phyloP scores from a whole-genome alignment of 2,888 invertebrate genomes.

The Chouioia cunea region DNA sequence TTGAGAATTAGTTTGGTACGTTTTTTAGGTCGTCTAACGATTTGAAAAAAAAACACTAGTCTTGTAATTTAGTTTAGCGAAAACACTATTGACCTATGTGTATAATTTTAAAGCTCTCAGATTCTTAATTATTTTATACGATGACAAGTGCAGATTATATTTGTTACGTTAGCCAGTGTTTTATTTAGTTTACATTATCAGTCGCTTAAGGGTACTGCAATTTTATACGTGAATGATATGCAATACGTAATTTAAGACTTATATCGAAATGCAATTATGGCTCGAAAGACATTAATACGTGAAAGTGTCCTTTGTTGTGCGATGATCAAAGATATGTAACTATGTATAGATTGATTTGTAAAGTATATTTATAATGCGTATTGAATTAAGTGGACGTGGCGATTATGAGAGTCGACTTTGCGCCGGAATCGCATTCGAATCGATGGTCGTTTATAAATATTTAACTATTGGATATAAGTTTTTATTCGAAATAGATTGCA shows the following conservation, averaged over 20 bases:
- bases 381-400: conserved; percentile 13
- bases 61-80: conserved; percentile 34
- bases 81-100: background rate
- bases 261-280: background rate
- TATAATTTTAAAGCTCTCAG: conserved; percentile 14
- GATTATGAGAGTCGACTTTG: conserved; percentile 22
- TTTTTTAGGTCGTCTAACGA: conserved; percentile 19
- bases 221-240: background rate
- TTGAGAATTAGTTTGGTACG: conserved; percentile 4
- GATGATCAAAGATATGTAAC: conserved; percentile 19
- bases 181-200: conserved; percentile 9
- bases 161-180: conserved; percentile 24
- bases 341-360: conserved; percentile 7
- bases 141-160: background rate
- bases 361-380: conserved; percentile 2
- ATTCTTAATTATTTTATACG: conserved; percentile 14
- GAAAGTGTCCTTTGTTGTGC: background rate
- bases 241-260: conserved; percentile 7
- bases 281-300: background rate
- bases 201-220: conserved; percentile 13
- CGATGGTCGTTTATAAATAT: background rate
- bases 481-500: background rate
- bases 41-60: conserved; percentile 43
- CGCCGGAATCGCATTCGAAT: conserved; percentile 14
- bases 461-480: background rate